Base-by-base conservation (phyloP, 2,113 vertebrate species). In the Sinocyclocheilus anophthalmus region DNA sequence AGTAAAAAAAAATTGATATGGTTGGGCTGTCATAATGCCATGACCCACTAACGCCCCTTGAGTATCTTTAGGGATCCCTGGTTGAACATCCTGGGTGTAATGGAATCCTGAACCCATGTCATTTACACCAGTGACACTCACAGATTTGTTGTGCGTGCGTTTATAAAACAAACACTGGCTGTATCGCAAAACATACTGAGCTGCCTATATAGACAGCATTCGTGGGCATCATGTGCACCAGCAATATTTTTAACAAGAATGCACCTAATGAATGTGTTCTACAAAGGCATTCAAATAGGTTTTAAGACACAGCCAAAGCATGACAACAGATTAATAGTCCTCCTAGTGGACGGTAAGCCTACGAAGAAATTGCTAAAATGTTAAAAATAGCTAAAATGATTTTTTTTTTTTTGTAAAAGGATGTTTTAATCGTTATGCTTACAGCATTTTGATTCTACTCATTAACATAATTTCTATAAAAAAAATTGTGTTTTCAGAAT, bases 141-240 rank as follows among this genome's bases (percentile, higher is more conserved):
- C 30, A 37, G 22, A 42, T 13, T 48, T 48, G 53, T 55, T 55
- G 53, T 55, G 24, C 10, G n/a, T 48, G n/a, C 26, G 37, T 81
- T 65, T 37, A 67, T 39, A 81, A 81, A 81, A 63, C 42, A 53
- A 53, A 76, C 77, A 63, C 33, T n/a, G 79, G n/a, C 79, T 67
- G 13, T 65, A 24, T 65, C 14, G 26, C 37, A 81, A 65, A 63
- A 81, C 14, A 9, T 26, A 61, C 9, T 81, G 22, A 81, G 57
- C 14, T 63, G 37, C 20, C 33, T 80, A 63, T 63, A 48, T 5
- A 33, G 30, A 33, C 30, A 33, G 30, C 30, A 33, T 65, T 79
- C 0, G 5, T 42, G 37, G 78, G 33, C 37, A 63, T 37, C 9
- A 20, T 37, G 20, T 22, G 8, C 1, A 3, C 20, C n/a, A 5